These are phyloP conservation scores for Antechinus flavipes DNA, from an alignment of 2,113 vertebrate genomes.

Conservation along the genomic window DNA sequence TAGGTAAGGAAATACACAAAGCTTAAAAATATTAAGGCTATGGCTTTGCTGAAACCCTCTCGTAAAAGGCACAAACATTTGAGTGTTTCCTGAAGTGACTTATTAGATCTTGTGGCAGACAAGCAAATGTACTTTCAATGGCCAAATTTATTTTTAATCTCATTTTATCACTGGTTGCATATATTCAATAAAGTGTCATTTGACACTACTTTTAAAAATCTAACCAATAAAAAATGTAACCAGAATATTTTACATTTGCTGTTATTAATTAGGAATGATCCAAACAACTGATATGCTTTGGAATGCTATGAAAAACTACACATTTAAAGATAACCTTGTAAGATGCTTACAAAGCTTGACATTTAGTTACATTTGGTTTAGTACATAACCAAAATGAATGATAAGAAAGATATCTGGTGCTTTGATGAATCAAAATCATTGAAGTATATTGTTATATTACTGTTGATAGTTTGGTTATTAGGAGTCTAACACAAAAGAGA, in stretches of 20 bases:
- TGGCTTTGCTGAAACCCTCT: not conserved
- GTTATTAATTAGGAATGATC: not conserved
- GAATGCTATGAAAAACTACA: not conserved
- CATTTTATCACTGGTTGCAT: not conserved
- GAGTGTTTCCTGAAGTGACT: not conserved
- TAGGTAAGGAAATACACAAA: not conserved
- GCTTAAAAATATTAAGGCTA: not conserved
- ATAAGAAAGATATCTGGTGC: not conserved
- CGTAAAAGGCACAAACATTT: not conserved
- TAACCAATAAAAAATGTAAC: not conserved
- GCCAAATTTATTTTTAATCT: not conserved
- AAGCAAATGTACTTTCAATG: not conserved
- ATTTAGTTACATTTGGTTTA: not conserved
- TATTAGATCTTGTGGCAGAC: not conserved
- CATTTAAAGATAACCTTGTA: not conserved
- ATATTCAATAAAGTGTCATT: not conserved
- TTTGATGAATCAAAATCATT: not conserved
- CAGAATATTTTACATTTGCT: not conserved
- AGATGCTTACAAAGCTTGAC: not conserved
- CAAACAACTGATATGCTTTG: not conserved
- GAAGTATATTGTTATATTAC: not conserved
- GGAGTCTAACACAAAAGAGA: not conserved
- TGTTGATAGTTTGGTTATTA: not conserved
- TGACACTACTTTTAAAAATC: not conserved
- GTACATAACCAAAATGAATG: not conserved